Evolutionary conservation across 2,113 vertebrate species (phyloP), one percentile per base, ranked within the genome.

Genomic region (Trichechus manatus): DNA sequence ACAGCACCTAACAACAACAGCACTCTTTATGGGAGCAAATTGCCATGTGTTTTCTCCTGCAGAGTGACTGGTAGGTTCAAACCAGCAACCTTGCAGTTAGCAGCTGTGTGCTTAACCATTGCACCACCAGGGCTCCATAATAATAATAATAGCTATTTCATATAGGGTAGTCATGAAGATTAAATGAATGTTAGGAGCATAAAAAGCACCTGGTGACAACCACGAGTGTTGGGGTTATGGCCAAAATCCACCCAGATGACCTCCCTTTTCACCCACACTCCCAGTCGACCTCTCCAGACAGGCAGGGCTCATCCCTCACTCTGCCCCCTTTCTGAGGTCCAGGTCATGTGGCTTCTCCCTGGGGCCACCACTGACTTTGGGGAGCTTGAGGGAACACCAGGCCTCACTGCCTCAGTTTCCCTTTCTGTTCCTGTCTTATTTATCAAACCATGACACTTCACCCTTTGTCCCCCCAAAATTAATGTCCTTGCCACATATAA

Each of bases 141-240:
- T 72, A 72, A 36, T n/a, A 72, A 25, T 36, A 20, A 72, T 36
- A 72, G n/a, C 33, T 36, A 6, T 14, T 36, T 72, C 70, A 19
- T 36, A 33, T 13, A 36, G 70, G n/a, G 72, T 11, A 50, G 8
- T 14, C 0, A 0, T n/a, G 44, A 85, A 8, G 33, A 70, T 1
- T 39, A 72, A 14, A 15, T 1, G 42, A 47, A n/a, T 0, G 14
- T 8, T 14, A 13, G 25, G 44, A 59, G 70, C n/a, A 17, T 70
- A 17, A 59, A 19, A 59, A 7, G 2, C 9, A 19, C 36, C 66
- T 19, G 33, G 47, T 59, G 61, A 23, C 11, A 39, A 33, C 72
- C 50, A 13, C 0, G 1, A 20, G 20, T 11, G 39, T 1, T 39
- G 47, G 61, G 31, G 14, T 2, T 33, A 44, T 0, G 82, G 53